Evolutionary conservation across 1,140 invertebrate genomes (phyloP).

Genomic region (Cotesia typhae): DNA sequence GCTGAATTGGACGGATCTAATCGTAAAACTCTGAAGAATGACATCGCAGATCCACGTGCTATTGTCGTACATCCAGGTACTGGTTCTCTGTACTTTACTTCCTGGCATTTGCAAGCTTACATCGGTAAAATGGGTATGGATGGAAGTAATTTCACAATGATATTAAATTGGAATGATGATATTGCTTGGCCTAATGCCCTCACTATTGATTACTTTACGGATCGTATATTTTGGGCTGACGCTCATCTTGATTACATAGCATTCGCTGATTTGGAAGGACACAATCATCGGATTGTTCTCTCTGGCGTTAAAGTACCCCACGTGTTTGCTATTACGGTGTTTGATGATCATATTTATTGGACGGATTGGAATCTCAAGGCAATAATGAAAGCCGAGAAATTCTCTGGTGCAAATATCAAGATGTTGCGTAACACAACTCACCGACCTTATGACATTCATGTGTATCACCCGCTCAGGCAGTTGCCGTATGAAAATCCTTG

Average conservation of each 20-base stretch:
- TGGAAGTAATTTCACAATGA: slow-evolving; percentile 87
- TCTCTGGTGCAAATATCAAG: slow-evolving; percentile 81
- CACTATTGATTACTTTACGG: slow-evolving; percentile 96
- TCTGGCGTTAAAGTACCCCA: slow-evolving; percentile 86
- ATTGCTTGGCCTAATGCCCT: slow-evolving; percentile 98
- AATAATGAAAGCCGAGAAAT: slow-evolving; percentile 87
- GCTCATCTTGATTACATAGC: slow-evolving; percentile 98
- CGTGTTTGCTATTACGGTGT: slow-evolving; percentile 92
- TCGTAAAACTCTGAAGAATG: slow-evolving; percentile 85
- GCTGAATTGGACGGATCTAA: slow-evolving; percentile 92
- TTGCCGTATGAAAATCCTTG: slow-evolving; percentile 91
- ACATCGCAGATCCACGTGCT: slow-evolving; percentile 91
- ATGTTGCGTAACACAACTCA: slow-evolving; percentile 91
- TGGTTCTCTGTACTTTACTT: slow-evolving; percentile 95
- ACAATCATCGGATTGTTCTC: slow-evolving; percentile 82
- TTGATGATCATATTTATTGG: slow-evolving; percentile 96
- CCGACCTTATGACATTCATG: slow-evolving; percentile 92
- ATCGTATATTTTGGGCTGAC: slow-evolving; percentile 96
- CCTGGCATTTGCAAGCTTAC: slow-evolving; percentile 91
- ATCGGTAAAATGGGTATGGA: slow-evolving; percentile 99
- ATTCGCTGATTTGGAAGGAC: slow-evolving; percentile 89
- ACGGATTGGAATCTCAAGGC: slow-evolving; percentile 97
- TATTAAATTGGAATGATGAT: slow-evolving; percentile 92
- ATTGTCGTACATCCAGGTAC: slow-evolving; percentile 94
- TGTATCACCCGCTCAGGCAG: slow-evolving; percentile 87